Base-by-base conservation (phyloP, 1,140 invertebrate species). In the Euura saliciscinereae region DNA sequence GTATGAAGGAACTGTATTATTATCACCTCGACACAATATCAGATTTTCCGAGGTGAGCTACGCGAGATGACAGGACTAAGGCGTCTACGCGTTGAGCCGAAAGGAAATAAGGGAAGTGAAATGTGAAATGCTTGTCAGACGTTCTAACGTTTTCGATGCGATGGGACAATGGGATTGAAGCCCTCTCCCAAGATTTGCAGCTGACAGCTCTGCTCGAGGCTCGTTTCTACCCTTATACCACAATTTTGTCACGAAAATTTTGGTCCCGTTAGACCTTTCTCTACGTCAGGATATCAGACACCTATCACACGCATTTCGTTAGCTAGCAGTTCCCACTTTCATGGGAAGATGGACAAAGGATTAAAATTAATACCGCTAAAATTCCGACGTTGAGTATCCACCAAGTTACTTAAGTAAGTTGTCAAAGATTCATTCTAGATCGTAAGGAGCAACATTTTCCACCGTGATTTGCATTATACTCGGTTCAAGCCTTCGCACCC, bases 61-160 rank as follows among this genome's bases (percentile, higher is more conserved):
- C 8, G 51, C 8, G 51, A 59, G 51, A 59, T 6, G 51, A 59
- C 3, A 59, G 51, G 51, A 3, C 51, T n/a, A 59, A 59, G 51
- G 51, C 3, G 13, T 11, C 51, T 2, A 59, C 51, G 6, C 51
- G 51, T 59, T 59, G 3, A 59, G 13, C 51, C 51, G 51, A 59
- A 59, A 59, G 51, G 51, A 59, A 59, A 59, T 59, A 59, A 59
- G 51, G 51, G 13, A 59, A 59, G 51, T 59, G 51, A 59, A 59
- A 59, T 59, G 51, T 59, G 51, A 59, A 59, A 59, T 59, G 51
- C 51, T n/a, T 59, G 51, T 59, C 51, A 59, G 51, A n/a, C 51
- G 13, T 59, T 59, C 51, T 59, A 5, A 59, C 51, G 51, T 59
- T 59, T 59, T 59, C 51, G 51, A 59, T 59, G 13, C 51, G 51